Evolutionary conservation across 2,113 vertebrate species (phyloP).

Genomic region (Holacanthus passer): DNA sequence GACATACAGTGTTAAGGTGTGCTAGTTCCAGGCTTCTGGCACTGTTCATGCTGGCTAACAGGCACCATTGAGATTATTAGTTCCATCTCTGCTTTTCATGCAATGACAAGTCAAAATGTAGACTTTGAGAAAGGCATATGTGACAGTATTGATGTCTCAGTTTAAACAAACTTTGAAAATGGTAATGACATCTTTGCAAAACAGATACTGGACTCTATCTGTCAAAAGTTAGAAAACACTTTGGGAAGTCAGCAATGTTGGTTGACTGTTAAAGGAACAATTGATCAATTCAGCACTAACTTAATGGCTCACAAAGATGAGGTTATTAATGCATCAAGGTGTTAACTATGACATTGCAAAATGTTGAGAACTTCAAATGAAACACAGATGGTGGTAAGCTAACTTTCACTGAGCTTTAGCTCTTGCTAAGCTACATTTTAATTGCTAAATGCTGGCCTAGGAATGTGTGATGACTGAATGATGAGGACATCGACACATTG

Average conservation of each 20-base stretch:
- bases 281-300: not conserved
- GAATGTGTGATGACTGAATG: not conserved
- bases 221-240: constrained; percentile 29
- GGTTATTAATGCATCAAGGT: not conserved
- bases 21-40: not conserved
- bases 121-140: constrained; percentile 19
- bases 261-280: not conserved
- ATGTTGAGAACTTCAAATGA: constrained; percentile 7
- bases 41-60: not conserved
- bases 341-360: not conserved
- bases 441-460: not conserved
- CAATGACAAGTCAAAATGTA: constrained; percentile 33
- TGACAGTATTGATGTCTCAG: constrained; percentile 1
- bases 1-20: not conserved
- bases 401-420: not conserved
- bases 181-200: constrained; percentile 21
- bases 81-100: not conserved
- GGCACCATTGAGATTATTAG: not conserved
- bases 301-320: not conserved
- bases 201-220: constrained; percentile 39
- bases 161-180: not conserved
- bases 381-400: not conserved
- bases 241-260: constrained; percentile 12
- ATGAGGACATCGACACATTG: not conserved
- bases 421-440: not conserved